Evolutionary conservation across 37 sponge, comb jelly and placozoan genomes (phyloP).

Genomic region (Lycopodina hypogea): DNA sequence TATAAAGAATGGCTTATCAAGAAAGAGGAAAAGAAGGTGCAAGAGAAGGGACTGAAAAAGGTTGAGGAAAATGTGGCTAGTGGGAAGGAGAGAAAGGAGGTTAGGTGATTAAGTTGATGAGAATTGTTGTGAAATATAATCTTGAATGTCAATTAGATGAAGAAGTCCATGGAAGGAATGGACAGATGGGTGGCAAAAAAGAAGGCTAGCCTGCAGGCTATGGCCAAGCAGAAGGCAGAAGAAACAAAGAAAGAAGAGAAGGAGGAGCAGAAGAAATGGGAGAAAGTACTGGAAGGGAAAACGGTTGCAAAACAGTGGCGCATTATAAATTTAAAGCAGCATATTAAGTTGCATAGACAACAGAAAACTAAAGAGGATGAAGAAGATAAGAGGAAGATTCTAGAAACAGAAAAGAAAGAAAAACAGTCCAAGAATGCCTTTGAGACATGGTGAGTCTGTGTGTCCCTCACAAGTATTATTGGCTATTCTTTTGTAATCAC

Average conservation of each 20-base stretch:
- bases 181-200: slow-evolving; percentile 24
- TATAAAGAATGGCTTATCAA: slow-evolving; percentile 42
- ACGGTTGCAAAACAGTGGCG: not conserved
- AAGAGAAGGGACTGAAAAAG: slow-evolving; percentile 9
- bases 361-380: slow-evolving; percentile 15
- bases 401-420: slow-evolving; percentile 6
- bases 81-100: slow-evolving; percentile 17
- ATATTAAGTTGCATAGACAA: slow-evolving; percentile 10
- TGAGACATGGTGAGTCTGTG: slow-evolving; percentile 21
- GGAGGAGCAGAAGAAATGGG: slow-evolving; percentile 5
- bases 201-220: slow-evolving; percentile 19
- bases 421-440: slow-evolving; percentile 6
- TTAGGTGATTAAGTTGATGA: not conserved
- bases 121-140: not conserved
- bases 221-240: not conserved
- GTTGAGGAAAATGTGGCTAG: slow-evolving; percentile 2
- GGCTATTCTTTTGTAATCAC: not conserved
- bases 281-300: slow-evolving; percentile 16
- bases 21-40: slow-evolving; percentile 20
- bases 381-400: slow-evolving; percentile 6
- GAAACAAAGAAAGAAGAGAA: slow-evolving; percentile 8
- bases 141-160: not conserved
- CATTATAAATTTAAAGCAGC: slow-evolving; percentile 4
- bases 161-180: not conserved
- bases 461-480: not conserved